Percentiles rank a stretch among this genome's conserved stretches.
phyloP scores from a whole-genome alignment of 1,140 invertebrate genomes.

The Drosophila arizonae region DNA sequence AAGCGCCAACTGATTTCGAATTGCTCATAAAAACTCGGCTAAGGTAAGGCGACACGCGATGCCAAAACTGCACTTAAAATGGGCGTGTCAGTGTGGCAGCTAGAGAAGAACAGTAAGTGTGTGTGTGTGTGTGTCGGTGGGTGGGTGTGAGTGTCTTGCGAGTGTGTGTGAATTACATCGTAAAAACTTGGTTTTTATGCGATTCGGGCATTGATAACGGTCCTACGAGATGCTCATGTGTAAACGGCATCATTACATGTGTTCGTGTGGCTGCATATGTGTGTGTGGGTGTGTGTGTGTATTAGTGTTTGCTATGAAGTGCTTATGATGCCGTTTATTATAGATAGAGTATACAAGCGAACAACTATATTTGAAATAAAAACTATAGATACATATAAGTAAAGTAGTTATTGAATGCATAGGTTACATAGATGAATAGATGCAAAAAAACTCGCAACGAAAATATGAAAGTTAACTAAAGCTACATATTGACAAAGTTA shows the following conservation, averaged over 20 bases:
- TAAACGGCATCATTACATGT: slow-evolving; percentile 69
- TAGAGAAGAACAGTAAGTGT: neutral
- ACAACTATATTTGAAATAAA: slow-evolving; percentile 34
- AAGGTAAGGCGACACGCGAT: slow-evolving; percentile 53
- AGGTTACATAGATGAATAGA: neutral
- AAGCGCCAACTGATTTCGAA: slow-evolving; percentile 74
- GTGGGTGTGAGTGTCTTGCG: slow-evolving; percentile 24
- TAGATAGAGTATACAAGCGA: slow-evolving; percentile 40
- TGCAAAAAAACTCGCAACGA: neutral
- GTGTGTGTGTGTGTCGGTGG: slow-evolving; percentile 2
- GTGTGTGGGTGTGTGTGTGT: slow-evolving; percentile 29
- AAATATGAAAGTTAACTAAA: slow-evolving; percentile 10
- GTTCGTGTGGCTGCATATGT: slow-evolving; percentile 9
- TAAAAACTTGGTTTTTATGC: slow-evolving; percentile 73
- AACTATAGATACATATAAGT: slow-evolving; percentile 14
- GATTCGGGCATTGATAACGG: slow-evolving; percentile 73
- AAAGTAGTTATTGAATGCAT: slow-evolving; percentile 28
- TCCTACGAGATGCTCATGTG: slow-evolving; percentile 69
- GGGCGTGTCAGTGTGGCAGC: slow-evolving; percentile 19
- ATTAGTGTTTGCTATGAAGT: slow-evolving; percentile 56
- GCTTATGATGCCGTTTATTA: slow-evolving; percentile 68
- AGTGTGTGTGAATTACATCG: slow-evolving; percentile 72
- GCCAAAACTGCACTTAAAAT: slow-evolving; percentile 46
- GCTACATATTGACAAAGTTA: neutral
- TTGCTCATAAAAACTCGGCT: slow-evolving; percentile 69